These are phyloP conservation scores for Vulpes vulpes DNA, from an alignment of 2,113 vertebrate genomes.

Conservation along the genomic window DNA sequence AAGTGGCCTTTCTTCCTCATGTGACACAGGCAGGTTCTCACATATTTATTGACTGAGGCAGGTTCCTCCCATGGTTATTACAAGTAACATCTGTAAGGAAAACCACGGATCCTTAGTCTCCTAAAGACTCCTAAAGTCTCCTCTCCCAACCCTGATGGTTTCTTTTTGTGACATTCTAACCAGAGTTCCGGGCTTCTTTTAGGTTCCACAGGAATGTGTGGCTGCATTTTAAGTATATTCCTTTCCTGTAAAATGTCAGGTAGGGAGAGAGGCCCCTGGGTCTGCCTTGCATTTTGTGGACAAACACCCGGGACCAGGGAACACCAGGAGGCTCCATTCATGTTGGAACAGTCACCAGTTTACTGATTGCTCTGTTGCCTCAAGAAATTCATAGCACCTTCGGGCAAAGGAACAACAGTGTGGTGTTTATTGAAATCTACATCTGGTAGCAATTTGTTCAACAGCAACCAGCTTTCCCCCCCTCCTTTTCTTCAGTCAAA, in stretches of 20 bases:
- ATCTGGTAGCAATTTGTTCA: slow-evolving; percentile 88
- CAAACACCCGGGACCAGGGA: not conserved
- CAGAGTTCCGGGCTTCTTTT: not conserved
- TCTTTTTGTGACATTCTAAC: not conserved
- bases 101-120: not conserved
- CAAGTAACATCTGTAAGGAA: not conserved
- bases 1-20: not conserved
- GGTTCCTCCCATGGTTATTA: not conserved
- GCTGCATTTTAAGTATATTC: not conserved
- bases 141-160: not conserved
- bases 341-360: slow-evolving; percentile 16
- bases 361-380: slow-evolving; percentile 75
- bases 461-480: slow-evolving; percentile 80
- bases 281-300: slow-evolving; percentile 5
- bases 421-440: slow-evolving; percentile 87
- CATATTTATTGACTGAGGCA: not conserved
- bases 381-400: slow-evolving; percentile 83
- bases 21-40: not conserved
- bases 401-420: slow-evolving; percentile 75
- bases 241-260: not conserved
- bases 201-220: not conserved
- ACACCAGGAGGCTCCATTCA: slow-evolving; percentile 30
- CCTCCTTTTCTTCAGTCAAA: slow-evolving; percentile 72
- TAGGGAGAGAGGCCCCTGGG: not conserved
- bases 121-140: not conserved